Evolutionary conservation across 2,113 vertebrate genomes (phyloP).

Genomic region (Pogona vitticeps): DNA sequence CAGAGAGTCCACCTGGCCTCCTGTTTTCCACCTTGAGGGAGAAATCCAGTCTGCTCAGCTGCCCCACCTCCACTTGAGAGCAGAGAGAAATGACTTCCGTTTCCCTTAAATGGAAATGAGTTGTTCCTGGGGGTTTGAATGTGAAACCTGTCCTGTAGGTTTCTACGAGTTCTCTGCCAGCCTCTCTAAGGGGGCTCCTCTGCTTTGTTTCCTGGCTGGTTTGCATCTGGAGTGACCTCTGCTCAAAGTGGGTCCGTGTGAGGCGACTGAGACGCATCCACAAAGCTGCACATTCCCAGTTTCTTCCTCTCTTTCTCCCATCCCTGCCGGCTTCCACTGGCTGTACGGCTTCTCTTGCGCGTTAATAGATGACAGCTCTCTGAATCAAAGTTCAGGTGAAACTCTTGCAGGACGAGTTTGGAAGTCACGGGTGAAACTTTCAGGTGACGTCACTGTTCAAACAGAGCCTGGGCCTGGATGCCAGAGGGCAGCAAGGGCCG

Average conservation of each 20-base stretch:
- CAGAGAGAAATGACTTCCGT: not conserved
- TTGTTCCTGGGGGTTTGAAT: not conserved
- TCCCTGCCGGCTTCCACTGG: rapidly evolving
- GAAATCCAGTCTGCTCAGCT: not conserved
- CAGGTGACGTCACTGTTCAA: slow-evolving; percentile 3
- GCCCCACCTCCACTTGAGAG: not conserved
- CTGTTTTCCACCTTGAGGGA: not conserved
- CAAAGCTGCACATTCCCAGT: not conserved
- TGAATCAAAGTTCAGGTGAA: slow-evolving; percentile 33
- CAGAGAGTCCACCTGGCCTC: not conserved
- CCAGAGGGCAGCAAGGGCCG: too few relatives aligned
- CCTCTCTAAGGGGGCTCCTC: not conserved
- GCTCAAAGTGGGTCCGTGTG: not conserved
- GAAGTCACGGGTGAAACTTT: slow-evolving; percentile 15
- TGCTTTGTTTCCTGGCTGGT: not conserved
- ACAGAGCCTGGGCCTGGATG: not conserved
- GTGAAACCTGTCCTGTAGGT: not conserved
- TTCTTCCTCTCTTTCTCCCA: rapidly evolving
- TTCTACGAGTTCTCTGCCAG: not conserved
- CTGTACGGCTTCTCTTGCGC: not conserved
- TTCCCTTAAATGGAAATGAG: not conserved
- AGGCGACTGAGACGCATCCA: not conserved
- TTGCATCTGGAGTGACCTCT: not conserved
- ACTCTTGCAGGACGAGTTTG: not conserved
- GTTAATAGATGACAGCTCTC: not conserved